Percentiles rank a stretch among this genome's conserved stretches.
Conservation (phyloP, 2,888 invertebrate species). For the Aromia moschata region DNA sequence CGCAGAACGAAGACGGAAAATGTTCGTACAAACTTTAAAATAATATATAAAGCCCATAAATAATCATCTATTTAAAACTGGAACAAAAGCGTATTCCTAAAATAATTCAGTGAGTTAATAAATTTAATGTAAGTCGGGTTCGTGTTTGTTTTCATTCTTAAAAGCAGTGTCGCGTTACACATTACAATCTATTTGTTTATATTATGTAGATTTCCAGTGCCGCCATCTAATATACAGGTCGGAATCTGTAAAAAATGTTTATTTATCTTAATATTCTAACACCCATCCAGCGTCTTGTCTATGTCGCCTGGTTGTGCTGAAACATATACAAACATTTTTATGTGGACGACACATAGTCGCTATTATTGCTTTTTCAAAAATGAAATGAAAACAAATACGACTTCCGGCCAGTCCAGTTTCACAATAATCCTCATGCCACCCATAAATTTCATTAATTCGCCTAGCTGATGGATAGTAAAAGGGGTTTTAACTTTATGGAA, state of each 20-base stretch:
- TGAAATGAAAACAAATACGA: slow-evolving; percentile 25
- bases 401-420: slow-evolving; percentile 18
- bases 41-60: not conserved
- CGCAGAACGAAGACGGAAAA: too few species aligned
- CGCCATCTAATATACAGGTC: slow-evolving; percentile 50
- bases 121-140: slow-evolving; percentile 34
- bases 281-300: slow-evolving; percentile 44
- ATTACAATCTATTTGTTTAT: slow-evolving; percentile 57
- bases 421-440: slow-evolving; percentile 8
- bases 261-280: slow-evolving; percentile 53
- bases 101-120: slow-evolving; percentile 20
- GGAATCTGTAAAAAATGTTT: slow-evolving; percentile 50
- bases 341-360: slow-evolving; percentile 29
- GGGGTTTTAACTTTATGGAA: slow-evolving; percentile 22
- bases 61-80: slow-evolving; percentile 15
- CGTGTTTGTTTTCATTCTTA: slow-evolving; percentile 60
- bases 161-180: slow-evolving; percentile 60
- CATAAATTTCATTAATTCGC: slow-evolving; percentile 22
- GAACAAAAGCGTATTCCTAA: slow-evolving; percentile 12
- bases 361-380: slow-evolving; percentile 29
- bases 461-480: slow-evolving; percentile 8
- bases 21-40: too few species aligned
- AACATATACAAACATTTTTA: slow-evolving; percentile 42
- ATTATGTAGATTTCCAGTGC: slow-evolving; percentile 46
- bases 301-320: slow-evolving; percentile 34